Conservation (phyloP, 2,113 vertebrate genomes). For the Argyrosomus japonicus region DNA sequence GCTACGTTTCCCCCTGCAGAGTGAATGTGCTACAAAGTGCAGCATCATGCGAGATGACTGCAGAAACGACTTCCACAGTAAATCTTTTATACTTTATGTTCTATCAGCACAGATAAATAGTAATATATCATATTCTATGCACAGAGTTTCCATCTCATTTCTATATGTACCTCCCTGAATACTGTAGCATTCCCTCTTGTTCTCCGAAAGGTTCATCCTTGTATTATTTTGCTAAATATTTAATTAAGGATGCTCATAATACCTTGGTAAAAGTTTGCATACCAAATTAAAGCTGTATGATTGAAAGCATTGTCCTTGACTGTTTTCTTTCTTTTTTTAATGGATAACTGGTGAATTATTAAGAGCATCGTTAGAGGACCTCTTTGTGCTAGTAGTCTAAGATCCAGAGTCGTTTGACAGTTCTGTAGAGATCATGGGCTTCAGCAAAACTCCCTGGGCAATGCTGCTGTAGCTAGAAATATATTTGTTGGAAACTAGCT, state of each 20-base stretch:
- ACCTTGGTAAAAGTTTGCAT: background rate
- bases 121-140: background rate
- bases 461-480: conserved; percentile 37
- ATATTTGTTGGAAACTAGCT: conserved; percentile 39
- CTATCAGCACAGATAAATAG: conserved; percentile 4
- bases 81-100: background rate
- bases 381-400: conserved; percentile 29
- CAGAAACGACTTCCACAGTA: conserved; percentile 35
- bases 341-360: conserved; percentile 26
- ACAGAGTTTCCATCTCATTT: background rate
- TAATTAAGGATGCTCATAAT: conserved; percentile 13
- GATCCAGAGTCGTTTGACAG: conserved; percentile 26
- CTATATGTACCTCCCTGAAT: background rate
- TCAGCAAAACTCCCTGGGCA: conserved; percentile 38
- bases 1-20: conserved; percentile 70
- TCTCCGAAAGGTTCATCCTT: conserved; percentile 4
- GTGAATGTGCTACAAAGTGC: conserved; percentile 69
- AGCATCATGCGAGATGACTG: conserved; percentile 71
- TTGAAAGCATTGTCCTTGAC: conserved; percentile 42
- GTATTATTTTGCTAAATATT: conserved; percentile 1
- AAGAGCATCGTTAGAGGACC: conserved; percentile 25
- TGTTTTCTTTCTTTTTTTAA: conserved; percentile 14
- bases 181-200: background rate
- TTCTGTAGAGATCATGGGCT: conserved; percentile 35
- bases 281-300: conserved; percentile 2